phyloP scores from a whole-genome alignment of 2,113 vertebrate species.

The Pelecanoides urinatrix region DNA sequence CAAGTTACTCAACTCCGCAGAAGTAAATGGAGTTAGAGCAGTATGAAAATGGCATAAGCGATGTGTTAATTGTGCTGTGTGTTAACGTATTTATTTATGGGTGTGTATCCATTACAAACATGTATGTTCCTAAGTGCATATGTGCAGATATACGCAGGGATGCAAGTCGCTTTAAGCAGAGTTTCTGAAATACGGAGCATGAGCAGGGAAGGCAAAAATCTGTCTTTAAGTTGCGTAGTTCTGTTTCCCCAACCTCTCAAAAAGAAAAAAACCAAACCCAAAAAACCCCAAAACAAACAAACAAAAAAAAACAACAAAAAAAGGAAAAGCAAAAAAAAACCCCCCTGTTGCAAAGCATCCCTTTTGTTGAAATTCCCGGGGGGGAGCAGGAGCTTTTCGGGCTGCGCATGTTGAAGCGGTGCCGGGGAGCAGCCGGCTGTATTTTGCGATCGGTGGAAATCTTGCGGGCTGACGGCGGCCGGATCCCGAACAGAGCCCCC shows the following conservation, averaged over 20 bases:
- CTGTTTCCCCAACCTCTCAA: not conserved
- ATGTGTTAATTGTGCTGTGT: accelerated
- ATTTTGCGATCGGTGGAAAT: constrained; percentile 48
- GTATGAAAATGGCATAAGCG: not conserved
- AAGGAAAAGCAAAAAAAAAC: too few relatives aligned
- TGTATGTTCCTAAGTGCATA: accelerated
- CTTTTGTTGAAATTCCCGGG: not conserved
- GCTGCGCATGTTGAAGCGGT: not conserved
- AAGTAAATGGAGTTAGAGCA: not conserved
- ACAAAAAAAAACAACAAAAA: not conserved
- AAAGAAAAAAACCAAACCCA: not conserved
- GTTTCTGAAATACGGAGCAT: not conserved
- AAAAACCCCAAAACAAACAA: not conserved
- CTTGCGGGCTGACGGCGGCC: constrained; percentile 10
- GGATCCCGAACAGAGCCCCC: constrained; percentile 69
- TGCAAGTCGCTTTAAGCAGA: not conserved
- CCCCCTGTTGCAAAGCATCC: not conserved
- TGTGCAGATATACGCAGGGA: not conserved
- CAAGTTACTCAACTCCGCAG: not conserved
- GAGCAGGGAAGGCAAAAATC: not conserved
- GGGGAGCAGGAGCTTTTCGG: not conserved
- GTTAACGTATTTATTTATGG: not conserved
- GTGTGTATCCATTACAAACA: accelerated
- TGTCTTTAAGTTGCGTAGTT: not conserved
- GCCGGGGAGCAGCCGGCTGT: not conserved